Base-by-base conservation (phyloP, 2,797 vertebrate genomes). In the Rhinoraja longicauda region DNA sequence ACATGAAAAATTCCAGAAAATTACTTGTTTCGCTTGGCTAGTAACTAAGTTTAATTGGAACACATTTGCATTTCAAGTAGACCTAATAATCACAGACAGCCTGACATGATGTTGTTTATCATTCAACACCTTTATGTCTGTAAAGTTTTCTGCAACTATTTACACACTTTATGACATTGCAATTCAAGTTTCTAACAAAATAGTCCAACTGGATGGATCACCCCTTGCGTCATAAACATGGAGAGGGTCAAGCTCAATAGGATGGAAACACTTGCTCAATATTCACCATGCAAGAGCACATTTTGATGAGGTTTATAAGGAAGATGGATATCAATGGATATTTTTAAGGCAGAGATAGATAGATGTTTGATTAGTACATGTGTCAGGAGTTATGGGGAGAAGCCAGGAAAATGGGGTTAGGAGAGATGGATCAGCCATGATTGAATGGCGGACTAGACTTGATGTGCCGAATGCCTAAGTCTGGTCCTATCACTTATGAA, bases 1-100 rank as follows among this genome's bases (percentile, higher is more conserved):
- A 64, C 84, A 88, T 88, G 84, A 64, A 15, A 88, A 88, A 88
- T 19, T 88, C 29, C 84, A 88, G 15, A 91, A 45, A 73, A 73
- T 72, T 67, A 26, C 24, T 73, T 73, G 36, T 53, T 73, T 91
- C 26, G 19, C 36, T 73, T 12, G 67, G 39, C 32, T 39, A 24
- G 19, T 73, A 91, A 73, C 64, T 91, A 91, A 45, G 24, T 24
- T 91, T 91, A 73, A 73, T 91, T 73, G 39, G 21, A 10, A 29
- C 26, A 73, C 24, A 91, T 91, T 91, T 91, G 39, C 67, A 70
- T 45, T 12, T 29, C 90, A 73, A 91, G 45, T 73, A 91, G 70
- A 73, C 90, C 45, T 91, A 91, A 91, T 45, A 91, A 57, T 26
- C 53, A 57, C 82, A 86, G 45, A 32, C 67, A 45, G 70, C 36